Evolutionary conservation across 2,113 vertebrate genomes (phyloP).

Genomic region (Sprattus sprattus): DNA sequence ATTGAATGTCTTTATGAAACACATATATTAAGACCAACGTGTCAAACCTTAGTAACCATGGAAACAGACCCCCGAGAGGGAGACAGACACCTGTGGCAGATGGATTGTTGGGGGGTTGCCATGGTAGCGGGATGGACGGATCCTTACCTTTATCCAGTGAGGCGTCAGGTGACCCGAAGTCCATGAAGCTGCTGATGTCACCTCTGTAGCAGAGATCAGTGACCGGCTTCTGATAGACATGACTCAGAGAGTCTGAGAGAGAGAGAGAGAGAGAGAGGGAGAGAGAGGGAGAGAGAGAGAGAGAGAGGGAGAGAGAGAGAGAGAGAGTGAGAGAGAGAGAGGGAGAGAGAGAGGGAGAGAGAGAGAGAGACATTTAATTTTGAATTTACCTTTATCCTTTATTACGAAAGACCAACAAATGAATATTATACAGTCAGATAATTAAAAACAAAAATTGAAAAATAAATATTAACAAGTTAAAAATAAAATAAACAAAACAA

Average conservation of each 20-base stretch:
- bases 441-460: too few species aligned
- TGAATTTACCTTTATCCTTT: too few species aligned
- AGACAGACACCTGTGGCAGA: not conserved
- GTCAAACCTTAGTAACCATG: too few species aligned
- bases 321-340: slow-evolving; percentile 1
- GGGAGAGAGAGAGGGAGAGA: slow-evolving; percentile 8
- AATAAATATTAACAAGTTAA: too few species aligned
- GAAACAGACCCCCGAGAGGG: not conserved
- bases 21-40: too few species aligned
- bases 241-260: slow-evolving; percentile 61
- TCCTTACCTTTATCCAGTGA: slow-evolving; percentile 73
- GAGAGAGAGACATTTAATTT: too few species aligned
- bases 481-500: too few species aligned
- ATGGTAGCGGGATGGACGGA: too few species aligned
- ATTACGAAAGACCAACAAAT: too few species aligned
- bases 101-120: not conserved
- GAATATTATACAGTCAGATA: too few species aligned
- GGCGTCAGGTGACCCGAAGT: slow-evolving; percentile 71
- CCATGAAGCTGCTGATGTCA: slow-evolving; percentile 75
- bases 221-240: slow-evolving; percentile 60
- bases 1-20: too few species aligned
- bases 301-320: not conserved
- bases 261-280: slow-evolving; percentile 1
- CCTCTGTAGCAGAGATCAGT: slow-evolving; percentile 70
- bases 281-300: not conserved